Evolutionary conservation across 1,140 invertebrate genomes (phyloP), one percentile per base, ranked within the genome.

Genomic region (Colletes gigas): DNA sequence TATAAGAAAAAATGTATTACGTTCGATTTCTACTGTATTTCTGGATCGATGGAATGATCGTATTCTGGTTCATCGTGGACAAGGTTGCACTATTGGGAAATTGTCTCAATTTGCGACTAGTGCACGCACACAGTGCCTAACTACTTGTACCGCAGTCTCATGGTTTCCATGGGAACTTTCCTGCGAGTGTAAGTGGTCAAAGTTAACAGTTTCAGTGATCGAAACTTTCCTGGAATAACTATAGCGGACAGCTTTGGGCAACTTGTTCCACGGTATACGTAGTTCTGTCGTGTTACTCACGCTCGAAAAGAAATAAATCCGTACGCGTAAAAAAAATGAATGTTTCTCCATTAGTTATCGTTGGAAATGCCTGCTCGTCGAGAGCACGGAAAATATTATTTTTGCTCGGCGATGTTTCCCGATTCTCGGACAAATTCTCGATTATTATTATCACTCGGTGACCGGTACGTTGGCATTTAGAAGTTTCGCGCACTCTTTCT

Each of bases 151-250:
- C 57, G 41, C 72, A 76, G 65, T 19, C 55, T 39, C 65, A 41
- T 39, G 21, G 30, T 74, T 66, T 44, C 54, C 19, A n/a, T 14
- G 10, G 21, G 21, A 68, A 76, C 65, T 81, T 81, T 44, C 47
- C 14, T 54, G 15, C 14, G 12, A 15, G 73, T 75, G 39, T 52
- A 15, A n/a, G 63, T 39, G 59, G 9, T 21, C 39, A 70, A 81
- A 81, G 73, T 81, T 76, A 81, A 55, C 73, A 63, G 6, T 39
- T 54, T 30, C 30, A 62, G 57, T 81, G 79, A 81, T 81, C 74
- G 79, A 81, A 81, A 81, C 79, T 81, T 81, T 77, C 7, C 41
- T 30, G n/a, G 47, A 57, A 81, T 81, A 81, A 81, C 74, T 81
- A 77, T 47, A 39, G 66, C 30, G 57, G 41, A 7, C 65, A 62